Percentiles rank a stretch among this genome's conserved stretches.
Conservation (phyloP, 2,113 vertebrate species). For the Muntiacus muntjak region DNA sequence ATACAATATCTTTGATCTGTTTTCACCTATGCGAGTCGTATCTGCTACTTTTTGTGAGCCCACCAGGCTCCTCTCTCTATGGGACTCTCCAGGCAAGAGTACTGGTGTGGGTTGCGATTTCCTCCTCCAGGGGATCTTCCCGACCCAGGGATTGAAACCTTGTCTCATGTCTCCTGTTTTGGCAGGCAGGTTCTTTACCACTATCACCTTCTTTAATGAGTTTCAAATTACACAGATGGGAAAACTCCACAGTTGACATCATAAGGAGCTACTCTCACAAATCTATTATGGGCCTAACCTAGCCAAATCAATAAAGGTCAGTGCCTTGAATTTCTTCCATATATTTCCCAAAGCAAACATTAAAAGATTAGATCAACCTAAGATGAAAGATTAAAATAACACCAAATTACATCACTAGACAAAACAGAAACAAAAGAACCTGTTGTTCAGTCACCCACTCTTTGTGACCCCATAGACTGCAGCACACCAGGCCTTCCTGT, state of each 20-base stretch:
- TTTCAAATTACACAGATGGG: background rate
- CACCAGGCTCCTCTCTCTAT: background rate
- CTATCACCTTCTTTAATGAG: background rate
- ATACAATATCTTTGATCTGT: background rate
- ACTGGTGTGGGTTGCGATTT: background rate
- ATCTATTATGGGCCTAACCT: background rate
- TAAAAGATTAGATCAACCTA: slow-evolving; percentile 11
- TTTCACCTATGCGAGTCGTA: background rate
- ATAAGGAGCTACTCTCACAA: background rate
- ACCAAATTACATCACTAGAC: background rate
- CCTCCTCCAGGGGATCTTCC: background rate
- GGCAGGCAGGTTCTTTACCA: background rate
- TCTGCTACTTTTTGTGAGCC: background rate
- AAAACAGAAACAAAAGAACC: background rate
- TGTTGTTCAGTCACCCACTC: background rate
- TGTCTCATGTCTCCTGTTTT: background rate
- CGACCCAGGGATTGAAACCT: background rate
- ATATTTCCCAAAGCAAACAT: background rate
- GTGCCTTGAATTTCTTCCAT: background rate
- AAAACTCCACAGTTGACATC: background rate
- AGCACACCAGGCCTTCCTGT: background rate
- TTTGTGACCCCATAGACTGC: background rate
- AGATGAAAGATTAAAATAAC: slow-evolving; percentile 42
- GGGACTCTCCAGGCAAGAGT: background rate
- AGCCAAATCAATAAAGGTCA: background rate